These are phyloP conservation scores for Criorhina ranunculi DNA, from an alignment of 2,888 invertebrate species.

Conservation along the genomic window DNA sequence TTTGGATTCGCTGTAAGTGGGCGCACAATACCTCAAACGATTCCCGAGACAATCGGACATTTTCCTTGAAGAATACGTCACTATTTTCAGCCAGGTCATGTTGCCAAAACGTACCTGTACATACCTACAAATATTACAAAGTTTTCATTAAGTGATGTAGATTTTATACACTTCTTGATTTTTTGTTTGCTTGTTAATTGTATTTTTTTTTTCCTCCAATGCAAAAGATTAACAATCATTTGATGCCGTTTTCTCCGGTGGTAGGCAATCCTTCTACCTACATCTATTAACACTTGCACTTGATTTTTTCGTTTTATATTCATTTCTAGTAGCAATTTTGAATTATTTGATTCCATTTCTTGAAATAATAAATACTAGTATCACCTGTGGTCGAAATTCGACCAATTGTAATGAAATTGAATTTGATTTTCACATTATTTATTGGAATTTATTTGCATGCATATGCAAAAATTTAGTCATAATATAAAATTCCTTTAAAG, in stretches of 20 bases:
- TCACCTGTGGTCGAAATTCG: too few relatives aligned
- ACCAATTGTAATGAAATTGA: too few relatives aligned
- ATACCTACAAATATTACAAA: background rate
- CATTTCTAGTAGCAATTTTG: background rate
- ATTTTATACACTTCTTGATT: constrained; percentile 1
- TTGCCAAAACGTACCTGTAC: too few relatives aligned
- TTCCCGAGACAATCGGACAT: constrained; percentile 78
- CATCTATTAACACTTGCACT: constrained; percentile 8
- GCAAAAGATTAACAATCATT: background rate
- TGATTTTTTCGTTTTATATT: background rate
- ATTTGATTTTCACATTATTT: too few relatives aligned
- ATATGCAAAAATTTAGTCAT: too few relatives aligned
- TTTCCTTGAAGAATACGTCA: constrained; percentile 73
- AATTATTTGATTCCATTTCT: background rate
- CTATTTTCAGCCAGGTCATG: too few relatives aligned
- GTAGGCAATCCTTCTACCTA: constrained; percentile 1
- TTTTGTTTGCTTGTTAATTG: background rate
- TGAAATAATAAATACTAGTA: background rate
- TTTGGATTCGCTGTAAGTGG: constrained; percentile 4
- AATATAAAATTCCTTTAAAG: too few relatives aligned
- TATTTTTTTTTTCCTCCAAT: background rate
- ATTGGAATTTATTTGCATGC: too few relatives aligned
- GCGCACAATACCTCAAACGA: constrained; percentile 80
- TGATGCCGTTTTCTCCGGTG: constrained; percentile 8
- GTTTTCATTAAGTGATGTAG: background rate